phyloP scores from a whole-genome alignment of 2,797 vertebrate genomes.

The Molossus alvarezi region DNA sequence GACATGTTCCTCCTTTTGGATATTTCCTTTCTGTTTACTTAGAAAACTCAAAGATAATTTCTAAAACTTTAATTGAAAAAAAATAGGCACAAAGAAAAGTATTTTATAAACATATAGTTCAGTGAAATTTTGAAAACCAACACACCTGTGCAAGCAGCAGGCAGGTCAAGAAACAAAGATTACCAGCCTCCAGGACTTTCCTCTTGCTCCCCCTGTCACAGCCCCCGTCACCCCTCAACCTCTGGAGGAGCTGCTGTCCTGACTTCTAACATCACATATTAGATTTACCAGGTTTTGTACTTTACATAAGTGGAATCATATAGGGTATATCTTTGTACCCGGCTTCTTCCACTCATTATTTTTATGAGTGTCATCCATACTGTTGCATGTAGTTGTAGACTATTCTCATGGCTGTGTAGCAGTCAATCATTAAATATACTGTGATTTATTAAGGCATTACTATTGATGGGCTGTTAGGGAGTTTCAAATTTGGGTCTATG shows the following conservation, averaged over 20 bases:
- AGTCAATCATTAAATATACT: background rate
- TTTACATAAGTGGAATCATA: too few relatives aligned
- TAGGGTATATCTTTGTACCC: background rate
- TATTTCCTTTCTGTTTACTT: background rate
- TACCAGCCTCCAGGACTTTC: background rate
- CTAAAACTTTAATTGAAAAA: slow-evolving; percentile 34
- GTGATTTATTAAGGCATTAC: background rate
- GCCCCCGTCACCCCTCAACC: background rate
- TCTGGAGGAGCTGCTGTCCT: background rate
- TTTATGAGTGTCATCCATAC: background rate
- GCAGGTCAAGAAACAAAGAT: background rate
- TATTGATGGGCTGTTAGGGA: background rate
- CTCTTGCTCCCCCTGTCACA: background rate
- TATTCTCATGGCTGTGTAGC: background rate
- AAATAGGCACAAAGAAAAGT: background rate
- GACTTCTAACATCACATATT: background rate
- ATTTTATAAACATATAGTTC: background rate
- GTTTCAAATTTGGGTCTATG: background rate
- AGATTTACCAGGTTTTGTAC: background rate
- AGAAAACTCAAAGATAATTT: slow-evolving; percentile 32
- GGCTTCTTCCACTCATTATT: background rate
- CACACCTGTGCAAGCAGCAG: background rate
- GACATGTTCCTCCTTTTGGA: background rate
- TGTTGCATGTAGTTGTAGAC: background rate
- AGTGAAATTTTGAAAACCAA: background rate